phyloP scores from a whole-genome alignment of 2,888 invertebrate genomes.

The Leptopterna dolabrata region DNA sequence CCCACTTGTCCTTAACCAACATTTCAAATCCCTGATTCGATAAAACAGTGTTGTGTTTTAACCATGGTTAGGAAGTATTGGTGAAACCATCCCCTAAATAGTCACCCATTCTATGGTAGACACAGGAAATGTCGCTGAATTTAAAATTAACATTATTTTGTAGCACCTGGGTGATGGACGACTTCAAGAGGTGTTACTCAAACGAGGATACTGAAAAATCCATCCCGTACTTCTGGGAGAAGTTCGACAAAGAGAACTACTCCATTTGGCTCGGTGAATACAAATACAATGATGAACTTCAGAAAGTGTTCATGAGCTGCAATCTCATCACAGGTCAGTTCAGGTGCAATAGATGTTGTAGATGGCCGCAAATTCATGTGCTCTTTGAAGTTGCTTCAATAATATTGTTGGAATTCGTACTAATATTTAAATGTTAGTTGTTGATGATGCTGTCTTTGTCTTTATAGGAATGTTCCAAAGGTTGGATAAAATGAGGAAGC shows the following conservation, averaged over 20 bases:
- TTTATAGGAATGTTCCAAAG: conserved; percentile 94
- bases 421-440: too few species aligned
- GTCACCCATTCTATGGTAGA: too few species aligned
- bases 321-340: conserved; percentile 89
- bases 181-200: conserved; percentile 96
- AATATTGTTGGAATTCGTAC: neutral
- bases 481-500: conserved; percentile 97
- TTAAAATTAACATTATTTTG: conserved; percentile 62
- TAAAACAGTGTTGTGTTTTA: too few species aligned
- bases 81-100: too few species aligned
- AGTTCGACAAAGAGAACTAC: conserved; percentile 95
- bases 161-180: conserved; percentile 93
- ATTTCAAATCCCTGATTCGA: too few species aligned
- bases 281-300: conserved; percentile 92
- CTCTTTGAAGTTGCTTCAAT: neutral
- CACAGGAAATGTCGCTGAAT: too few species aligned
- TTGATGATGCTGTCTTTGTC: too few species aligned
- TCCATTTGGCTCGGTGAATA: conserved; percentile 98
- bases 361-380: neutral
- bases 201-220: conserved; percentile 95
- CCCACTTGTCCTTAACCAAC: too few species aligned
- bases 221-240: conserved; percentile 97
- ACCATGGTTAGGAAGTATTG: too few species aligned
- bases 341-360: too few species aligned
- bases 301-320: conserved; percentile 96